These are phyloP conservation scores for Lacerta bilineata DNA, from an alignment of 2,797 vertebrate genomes.

Conservation along the genomic window DNA sequence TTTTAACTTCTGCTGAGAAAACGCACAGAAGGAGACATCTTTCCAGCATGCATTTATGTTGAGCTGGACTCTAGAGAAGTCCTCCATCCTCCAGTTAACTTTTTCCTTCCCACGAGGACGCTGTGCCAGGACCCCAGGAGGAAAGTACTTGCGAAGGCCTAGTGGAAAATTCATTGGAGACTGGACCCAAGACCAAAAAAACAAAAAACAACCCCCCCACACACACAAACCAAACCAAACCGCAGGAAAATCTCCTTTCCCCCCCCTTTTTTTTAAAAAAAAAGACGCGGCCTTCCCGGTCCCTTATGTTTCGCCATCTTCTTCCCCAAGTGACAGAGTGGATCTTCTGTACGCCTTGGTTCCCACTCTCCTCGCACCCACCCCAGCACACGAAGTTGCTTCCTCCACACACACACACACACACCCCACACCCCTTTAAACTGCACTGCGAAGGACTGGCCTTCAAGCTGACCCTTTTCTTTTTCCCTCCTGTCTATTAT, in stretches of 20 bases:
- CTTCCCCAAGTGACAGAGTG: constrained; percentile 13
- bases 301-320: not conserved
- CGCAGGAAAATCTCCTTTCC: not conserved
- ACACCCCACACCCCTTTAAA: too few relatives aligned
- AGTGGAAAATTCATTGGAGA: constrained; percentile 36
- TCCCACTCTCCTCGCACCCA: constrained; percentile 24
- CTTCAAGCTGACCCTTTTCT: constrained; percentile 67
- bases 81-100: not conserved
- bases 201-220: too few relatives aligned
- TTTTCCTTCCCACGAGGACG: constrained; percentile 17
- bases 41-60: constrained; percentile 17
- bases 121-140: not conserved
- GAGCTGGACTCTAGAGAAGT: not conserved
- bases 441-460: constrained; percentile 23
- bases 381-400: not conserved
- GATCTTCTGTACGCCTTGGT: constrained; percentile 47
- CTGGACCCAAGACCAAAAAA: too few relatives aligned
- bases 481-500: constrained; percentile 75
- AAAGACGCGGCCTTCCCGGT: too few relatives aligned
- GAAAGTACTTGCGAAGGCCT: not conserved
- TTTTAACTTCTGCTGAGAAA: constrained; percentile 68
- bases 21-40: constrained; percentile 57
- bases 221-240: not conserved
- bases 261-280: not conserved
- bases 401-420: too few relatives aligned